Evolutionary conservation across 2,797 vertebrate species (phyloP).

Genomic region (Bovichtus diacanthus): DNA sequence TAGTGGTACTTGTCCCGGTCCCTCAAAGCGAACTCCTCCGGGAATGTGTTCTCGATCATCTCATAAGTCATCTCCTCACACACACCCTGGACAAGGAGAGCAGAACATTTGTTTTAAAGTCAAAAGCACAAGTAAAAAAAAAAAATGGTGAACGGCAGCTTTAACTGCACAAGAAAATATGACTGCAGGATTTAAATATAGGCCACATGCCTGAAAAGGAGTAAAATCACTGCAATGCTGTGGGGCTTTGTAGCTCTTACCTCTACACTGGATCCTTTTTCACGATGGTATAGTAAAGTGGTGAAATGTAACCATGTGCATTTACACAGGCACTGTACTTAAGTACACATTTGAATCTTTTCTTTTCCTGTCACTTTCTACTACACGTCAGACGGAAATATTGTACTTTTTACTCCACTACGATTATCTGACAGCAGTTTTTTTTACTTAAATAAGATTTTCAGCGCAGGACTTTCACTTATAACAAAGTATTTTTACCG

Average conservation of each 20-base stretch:
- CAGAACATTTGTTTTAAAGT: not conserved
- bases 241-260: not conserved
- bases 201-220: not conserved
- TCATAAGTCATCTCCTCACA: slow-evolving; percentile 98
- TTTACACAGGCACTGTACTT: not conserved
- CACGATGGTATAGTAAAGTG: not conserved
- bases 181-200: not conserved
- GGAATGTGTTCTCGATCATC: slow-evolving; percentile 92
- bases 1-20: slow-evolving; percentile 99
- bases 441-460: not conserved
- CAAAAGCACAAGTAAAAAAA: not conserved
- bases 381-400: not conserved
- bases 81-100: slow-evolving; percentile 87
- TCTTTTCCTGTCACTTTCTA: not conserved
- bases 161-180: not conserved
- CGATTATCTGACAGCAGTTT: not conserved
- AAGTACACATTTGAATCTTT: not conserved
- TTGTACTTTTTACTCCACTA: not conserved
- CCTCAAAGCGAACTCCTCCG: slow-evolving; percentile 95
- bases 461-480: not conserved
- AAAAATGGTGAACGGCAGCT: too few species aligned
- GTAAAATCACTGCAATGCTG: not conserved
- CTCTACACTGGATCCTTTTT: not conserved
- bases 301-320: not conserved
- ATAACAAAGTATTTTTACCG: not conserved